Evolutionary conservation across 2,888 invertebrate species (phyloP).

Genomic region (Agonopterix alstromeriana): DNA sequence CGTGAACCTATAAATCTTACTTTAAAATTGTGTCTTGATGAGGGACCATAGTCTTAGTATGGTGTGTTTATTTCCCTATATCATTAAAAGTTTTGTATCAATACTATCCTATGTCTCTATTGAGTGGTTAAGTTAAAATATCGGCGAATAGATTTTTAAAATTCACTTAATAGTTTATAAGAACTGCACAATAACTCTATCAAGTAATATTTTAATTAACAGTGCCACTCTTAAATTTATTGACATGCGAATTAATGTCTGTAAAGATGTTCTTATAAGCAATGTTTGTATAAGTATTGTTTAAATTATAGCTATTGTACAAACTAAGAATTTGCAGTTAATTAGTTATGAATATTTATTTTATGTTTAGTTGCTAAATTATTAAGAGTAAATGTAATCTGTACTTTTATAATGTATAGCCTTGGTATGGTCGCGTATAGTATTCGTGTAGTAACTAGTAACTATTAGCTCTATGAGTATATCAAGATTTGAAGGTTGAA

Average conservation of each 20-base stretch:
- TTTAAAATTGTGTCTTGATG: constrained; percentile 51
- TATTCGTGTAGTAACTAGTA: constrained; percentile 16
- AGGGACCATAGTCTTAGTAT: constrained; percentile 60
- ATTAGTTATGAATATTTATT: constrained; percentile 16
- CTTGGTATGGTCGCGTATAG: constrained; percentile 12
- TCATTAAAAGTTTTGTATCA: constrained; percentile 41
- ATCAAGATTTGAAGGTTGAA: constrained; percentile 69
- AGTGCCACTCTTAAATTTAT: constrained; percentile 63
- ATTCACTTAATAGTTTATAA: constrained; percentile 43
- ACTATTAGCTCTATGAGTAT: constrained; percentile 20
- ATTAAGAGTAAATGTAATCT: constrained; percentile 29
- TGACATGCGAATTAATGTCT: constrained; percentile 30
- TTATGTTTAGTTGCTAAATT: constrained; percentile 1
- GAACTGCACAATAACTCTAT: constrained; percentile 60
- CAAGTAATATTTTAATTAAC: constrained; percentile 42
- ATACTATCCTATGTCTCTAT: constrained; percentile 40
- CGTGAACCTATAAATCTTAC: constrained; percentile 26
- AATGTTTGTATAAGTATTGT: constrained; percentile 31
- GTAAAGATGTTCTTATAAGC: constrained; percentile 37
- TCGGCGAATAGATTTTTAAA: constrained; percentile 29
- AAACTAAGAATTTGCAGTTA: constrained; percentile 13
- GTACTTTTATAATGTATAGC: constrained; percentile 20
- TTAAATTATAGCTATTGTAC: constrained; percentile 11
- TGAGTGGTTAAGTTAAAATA: constrained; percentile 31
- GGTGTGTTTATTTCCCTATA: constrained; percentile 44